Evolutionary conservation across 2,888 invertebrate genomes (phyloP).

Genomic region (Yponomeuta plumbellus): DNA sequence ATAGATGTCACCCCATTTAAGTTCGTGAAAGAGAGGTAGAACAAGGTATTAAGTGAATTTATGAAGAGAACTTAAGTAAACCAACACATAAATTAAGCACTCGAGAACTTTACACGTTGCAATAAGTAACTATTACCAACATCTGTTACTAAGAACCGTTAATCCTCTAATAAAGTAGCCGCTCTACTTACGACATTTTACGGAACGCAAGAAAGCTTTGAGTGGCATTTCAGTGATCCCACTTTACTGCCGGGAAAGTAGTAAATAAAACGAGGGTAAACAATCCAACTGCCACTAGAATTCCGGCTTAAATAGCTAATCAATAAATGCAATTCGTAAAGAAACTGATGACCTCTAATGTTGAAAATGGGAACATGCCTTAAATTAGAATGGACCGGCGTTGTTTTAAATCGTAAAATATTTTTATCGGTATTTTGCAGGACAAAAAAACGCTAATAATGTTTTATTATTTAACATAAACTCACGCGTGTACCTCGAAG

Average conservation of each 20-base stretch:
- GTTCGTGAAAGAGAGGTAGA: neutral
- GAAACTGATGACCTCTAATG: neutral
- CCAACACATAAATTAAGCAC: conserved; percentile 14
- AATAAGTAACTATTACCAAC: conserved; percentile 14
- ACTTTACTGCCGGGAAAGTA: conserved; percentile 24
- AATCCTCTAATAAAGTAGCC: conserved; percentile 12
- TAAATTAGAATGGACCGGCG: too few relatives aligned
- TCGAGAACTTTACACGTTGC: conserved; percentile 6
- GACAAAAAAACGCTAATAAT: too few relatives aligned
- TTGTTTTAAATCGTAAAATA: too few relatives aligned
- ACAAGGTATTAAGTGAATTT: neutral
- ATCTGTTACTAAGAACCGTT: conserved; percentile 16
- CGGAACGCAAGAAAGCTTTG: conserved; percentile 31
- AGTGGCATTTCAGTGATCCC: conserved; percentile 20
- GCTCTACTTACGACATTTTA: conserved; percentile 13
- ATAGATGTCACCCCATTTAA: neutral
- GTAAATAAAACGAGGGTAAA: conserved; percentile 36
- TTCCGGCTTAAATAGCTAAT: conserved; percentile 10
- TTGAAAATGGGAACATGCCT: too few relatives aligned
- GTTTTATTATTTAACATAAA: too few relatives aligned
- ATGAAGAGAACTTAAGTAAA: neutral
- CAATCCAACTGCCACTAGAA: conserved; percentile 19
- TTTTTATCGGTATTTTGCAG: too few relatives aligned
- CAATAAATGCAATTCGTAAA: neutral
- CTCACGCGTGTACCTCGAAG: too few relatives aligned